Conservation (phyloP, 2,888 invertebrate genomes). For the Eumerus sabulonum region DNA sequence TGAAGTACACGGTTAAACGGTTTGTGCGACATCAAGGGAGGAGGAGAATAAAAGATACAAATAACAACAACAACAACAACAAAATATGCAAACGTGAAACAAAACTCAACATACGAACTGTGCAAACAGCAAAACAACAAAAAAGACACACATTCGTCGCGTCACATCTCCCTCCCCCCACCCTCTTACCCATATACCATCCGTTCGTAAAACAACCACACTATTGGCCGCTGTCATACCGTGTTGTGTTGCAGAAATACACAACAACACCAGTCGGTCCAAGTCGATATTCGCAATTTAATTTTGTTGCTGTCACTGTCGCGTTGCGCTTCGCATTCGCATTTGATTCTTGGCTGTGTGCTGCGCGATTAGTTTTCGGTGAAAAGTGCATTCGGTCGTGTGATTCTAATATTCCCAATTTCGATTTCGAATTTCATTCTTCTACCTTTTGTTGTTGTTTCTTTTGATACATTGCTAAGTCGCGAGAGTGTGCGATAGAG, state of each 20-base stretch:
- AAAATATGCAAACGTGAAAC: slow-evolving; percentile 66
- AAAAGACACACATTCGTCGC: slow-evolving; percentile 10
- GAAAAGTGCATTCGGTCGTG: slow-evolving; percentile 56
- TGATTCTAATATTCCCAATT: too few relatives aligned
- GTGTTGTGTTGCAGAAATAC: slow-evolving; percentile 49
- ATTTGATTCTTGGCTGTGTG: slow-evolving; percentile 16
- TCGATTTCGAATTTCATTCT: too few relatives aligned
- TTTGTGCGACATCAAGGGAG: background rate
- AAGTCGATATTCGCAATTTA: slow-evolving; percentile 3
- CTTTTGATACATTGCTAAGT: slow-evolving; percentile 38
- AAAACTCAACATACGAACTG: slow-evolving; percentile 52
- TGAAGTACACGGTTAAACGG: too few relatives aligned
- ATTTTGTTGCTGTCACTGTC: slow-evolving; percentile 30
- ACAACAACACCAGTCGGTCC: slow-evolving; percentile 11
- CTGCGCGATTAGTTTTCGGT: slow-evolving; percentile 43
- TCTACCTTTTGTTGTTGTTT: too few relatives aligned
- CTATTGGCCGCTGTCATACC: slow-evolving; percentile 31
- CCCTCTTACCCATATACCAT: too few relatives aligned
- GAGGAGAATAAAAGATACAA: slow-evolving; percentile 4
- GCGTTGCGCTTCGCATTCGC: slow-evolving; percentile 27
- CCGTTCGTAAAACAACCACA: slow-evolving; percentile 45
- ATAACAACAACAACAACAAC: slow-evolving; percentile 19
- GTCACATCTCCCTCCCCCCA: slow-evolving; percentile 1
- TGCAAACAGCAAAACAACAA: slow-evolving; percentile 33
- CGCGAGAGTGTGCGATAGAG: too few relatives aligned